These are phyloP conservation scores for Hyles lineata DNA, from an alignment of 2,888 invertebrate species.

Conservation along the genomic window DNA sequence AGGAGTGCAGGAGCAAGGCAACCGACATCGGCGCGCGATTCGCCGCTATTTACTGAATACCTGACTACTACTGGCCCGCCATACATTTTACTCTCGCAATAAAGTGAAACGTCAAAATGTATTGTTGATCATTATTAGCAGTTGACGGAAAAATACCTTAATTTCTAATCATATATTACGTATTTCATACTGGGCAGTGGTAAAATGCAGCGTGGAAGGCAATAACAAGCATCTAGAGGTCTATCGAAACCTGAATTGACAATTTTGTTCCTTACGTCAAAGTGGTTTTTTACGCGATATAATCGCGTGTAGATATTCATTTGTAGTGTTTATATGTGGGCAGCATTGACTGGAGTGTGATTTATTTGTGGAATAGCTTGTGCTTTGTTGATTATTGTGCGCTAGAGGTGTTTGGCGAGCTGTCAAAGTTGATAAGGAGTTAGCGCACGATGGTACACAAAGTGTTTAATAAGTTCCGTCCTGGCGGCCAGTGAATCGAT, in stretches of 20 bases:
- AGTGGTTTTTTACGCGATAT: constrained; percentile 49
- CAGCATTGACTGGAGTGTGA: constrained; percentile 24
- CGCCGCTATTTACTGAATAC: constrained; percentile 50
- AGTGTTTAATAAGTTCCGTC: constrained; percentile 27
- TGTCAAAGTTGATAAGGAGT: constrained; percentile 42
- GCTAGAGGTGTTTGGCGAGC: constrained; percentile 27
- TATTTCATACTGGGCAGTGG: constrained; percentile 40
- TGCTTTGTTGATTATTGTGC: constrained; percentile 47
- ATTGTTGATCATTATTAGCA: constrained; percentile 65
- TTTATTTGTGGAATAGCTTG: not conserved
- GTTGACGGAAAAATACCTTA: constrained; percentile 45
- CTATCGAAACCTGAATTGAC: constrained; percentile 52
- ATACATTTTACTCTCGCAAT: constrained; percentile 78
- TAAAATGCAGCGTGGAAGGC: constrained; percentile 43
- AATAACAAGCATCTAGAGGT: constrained; percentile 40
- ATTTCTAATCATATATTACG: constrained; percentile 32
- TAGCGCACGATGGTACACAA: not conserved
- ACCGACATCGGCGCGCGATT: constrained; percentile 35
- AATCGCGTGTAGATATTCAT: constrained; percentile 34
- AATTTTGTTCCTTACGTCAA: constrained; percentile 62
- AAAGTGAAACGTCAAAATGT: constrained; percentile 80
- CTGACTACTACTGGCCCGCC: constrained; percentile 69
- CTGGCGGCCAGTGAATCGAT: constrained; percentile 19
- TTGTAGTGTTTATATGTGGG: constrained; percentile 16
- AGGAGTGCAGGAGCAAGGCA: constrained; percentile 28